phyloP scores from a whole-genome alignment of 2,888 invertebrate species.

The Philhelius pedissequus region DNA sequence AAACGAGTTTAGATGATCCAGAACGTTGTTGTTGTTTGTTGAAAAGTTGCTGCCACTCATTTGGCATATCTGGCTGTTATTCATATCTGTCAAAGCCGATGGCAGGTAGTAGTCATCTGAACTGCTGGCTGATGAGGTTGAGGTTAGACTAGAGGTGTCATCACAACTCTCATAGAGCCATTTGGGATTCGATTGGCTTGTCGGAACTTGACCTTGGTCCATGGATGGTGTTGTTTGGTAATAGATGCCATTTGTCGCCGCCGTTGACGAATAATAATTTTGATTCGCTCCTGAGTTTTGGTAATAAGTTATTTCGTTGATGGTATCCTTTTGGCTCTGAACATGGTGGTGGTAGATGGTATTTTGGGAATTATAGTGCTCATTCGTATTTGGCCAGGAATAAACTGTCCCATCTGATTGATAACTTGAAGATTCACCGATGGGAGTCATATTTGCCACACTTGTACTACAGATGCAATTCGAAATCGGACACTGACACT shows the following conservation, averaged over 20 bases:
- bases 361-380: slow-evolving; percentile 45
- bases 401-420: slow-evolving; percentile 13
- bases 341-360: neutral
- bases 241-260: slow-evolving; percentile 18
- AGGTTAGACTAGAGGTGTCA: slow-evolving; percentile 77
- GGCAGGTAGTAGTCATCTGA: slow-evolving; percentile 76
- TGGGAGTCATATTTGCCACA: neutral
- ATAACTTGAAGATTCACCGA: neutral
- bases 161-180: slow-evolving; percentile 77
- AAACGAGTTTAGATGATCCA: slow-evolving; percentile 49
- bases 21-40: slow-evolving; percentile 23
- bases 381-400: slow-evolving; percentile 36
- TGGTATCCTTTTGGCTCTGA: slow-evolving; percentile 5
- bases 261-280: slow-evolving; percentile 33
- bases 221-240: slow-evolving; percentile 21
- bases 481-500: slow-evolving; percentile 62
- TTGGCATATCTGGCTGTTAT: slow-evolving; percentile 18
- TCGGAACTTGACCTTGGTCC: slow-evolving; percentile 5
- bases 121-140: slow-evolving; percentile 75
- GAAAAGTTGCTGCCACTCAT: slow-evolving; percentile 12
- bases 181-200: slow-evolving; percentile 66
- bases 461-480: slow-evolving; percentile 53
- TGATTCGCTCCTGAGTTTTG: slow-evolving; percentile 13
- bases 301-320: slow-evolving; percentile 28
- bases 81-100: slow-evolving; percentile 60